Base-by-base conservation (phyloP, 2,113 vertebrate genomes). In the Cyanocitta stelleri region DNA sequence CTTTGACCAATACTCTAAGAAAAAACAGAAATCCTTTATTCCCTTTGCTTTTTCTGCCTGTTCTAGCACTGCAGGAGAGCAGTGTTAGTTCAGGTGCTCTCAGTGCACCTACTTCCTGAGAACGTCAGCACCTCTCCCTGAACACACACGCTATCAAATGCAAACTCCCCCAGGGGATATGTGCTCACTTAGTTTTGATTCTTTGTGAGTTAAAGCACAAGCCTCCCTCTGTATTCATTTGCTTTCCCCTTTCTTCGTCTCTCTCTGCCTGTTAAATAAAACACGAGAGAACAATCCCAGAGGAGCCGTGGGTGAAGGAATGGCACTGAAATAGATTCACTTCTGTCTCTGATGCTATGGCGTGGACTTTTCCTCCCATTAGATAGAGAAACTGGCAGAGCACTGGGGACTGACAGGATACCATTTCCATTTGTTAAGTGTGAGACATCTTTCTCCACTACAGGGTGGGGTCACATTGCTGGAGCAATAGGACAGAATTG, bases 241-340 rank as follows among this genome's bases (percentile, higher is more conserved):
- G 5, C 83, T 84, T 90, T 84, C 17, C 43, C 64, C 30, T 87
- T 81, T 77, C 62, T 91, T 91, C 66, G 82, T 89, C 61, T 85
- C 56, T 84, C 46, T 58, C 58, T 78, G 37, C 61, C 86, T 92
- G 87, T 95, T 94, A 81, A 93, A 95, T 85, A 92, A 92, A 95
- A 58, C 52, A 62, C 8, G 19, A 67, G 44, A 88, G 92, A 95
- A 92, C 63, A 84, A 94, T 84, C 68, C 90, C 78, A 80, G 68
- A 91, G 64, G 79, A 92, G 44, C 76, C 7, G 41, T 61, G 69
- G n/a, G 66, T 88, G 73, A 96, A 83, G 14, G 2, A 82, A 59
- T 0, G 1, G 62, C 29, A 68, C 32, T n/a, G 54, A 92, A 84
- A 83, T 77, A 74, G 56, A 85, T 51, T 88, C 79, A 78, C 67